phyloP scores from a whole-genome alignment of 2,113 vertebrate species.

The Pomatostomus ruficeps region DNA sequence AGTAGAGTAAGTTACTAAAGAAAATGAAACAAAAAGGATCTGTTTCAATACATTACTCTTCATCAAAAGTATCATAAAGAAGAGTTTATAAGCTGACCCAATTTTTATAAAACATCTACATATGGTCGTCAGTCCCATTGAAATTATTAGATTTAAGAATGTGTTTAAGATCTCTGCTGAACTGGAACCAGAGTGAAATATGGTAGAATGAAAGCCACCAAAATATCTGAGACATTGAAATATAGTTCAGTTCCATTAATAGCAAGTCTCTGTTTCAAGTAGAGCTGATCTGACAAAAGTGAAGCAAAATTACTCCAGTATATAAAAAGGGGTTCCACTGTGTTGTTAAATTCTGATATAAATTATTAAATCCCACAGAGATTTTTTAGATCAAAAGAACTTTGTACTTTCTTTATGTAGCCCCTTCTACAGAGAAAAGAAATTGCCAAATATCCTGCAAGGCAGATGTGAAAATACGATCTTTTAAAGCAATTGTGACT shows the following conservation, averaged over 20 bases:
- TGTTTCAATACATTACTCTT: neutral
- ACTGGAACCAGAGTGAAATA: neutral
- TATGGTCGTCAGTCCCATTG: neutral
- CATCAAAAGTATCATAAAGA: neutral
- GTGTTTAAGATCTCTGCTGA: neutral
- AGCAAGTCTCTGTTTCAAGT: neutral
- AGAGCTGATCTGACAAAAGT: neutral
- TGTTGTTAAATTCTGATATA: conserved; percentile 43
- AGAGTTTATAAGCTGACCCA: neutral
- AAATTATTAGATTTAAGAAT: neutral
- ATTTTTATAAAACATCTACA: neutral
- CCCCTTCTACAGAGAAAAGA: conserved; percentile 3
- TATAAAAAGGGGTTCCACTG: conserved; percentile 40
- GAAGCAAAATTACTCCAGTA: conserved; percentile 4
- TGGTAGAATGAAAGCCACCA: neutral
- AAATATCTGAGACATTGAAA: neutral
- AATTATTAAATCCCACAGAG: conserved; percentile 43
- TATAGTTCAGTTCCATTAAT: conserved; percentile 19
- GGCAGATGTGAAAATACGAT: conserved; percentile 10
- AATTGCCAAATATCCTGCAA: conserved; percentile 31
- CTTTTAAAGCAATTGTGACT: conserved; percentile 3
- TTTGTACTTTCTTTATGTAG: conserved; percentile 29
- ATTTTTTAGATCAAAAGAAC: conserved; percentile 44
- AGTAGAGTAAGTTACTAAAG: neutral
- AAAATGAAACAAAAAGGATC: neutral